Conservation (phyloP, 2,797 vertebrate species). For the Phalanger gymnotis region DNA sequence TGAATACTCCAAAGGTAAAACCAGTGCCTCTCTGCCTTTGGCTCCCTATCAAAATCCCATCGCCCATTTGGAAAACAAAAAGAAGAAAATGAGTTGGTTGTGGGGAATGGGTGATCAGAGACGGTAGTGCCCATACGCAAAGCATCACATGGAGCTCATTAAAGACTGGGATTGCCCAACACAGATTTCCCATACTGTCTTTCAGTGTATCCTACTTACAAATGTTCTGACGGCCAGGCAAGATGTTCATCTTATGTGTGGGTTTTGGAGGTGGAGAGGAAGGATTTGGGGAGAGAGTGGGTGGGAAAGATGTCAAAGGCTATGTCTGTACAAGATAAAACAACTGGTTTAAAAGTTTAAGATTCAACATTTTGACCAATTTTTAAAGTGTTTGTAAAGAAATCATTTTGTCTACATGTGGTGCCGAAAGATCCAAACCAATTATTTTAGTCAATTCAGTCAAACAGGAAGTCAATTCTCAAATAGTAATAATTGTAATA, state of each 20-base stretch:
- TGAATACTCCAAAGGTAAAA: conserved; percentile 39
- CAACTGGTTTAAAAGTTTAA: neutral
- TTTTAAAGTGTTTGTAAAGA: neutral
- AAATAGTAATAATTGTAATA: neutral
- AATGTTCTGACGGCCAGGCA: neutral
- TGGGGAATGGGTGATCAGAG: conserved; percentile 41
- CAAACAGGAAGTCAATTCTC: neutral
- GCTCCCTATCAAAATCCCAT: conserved; percentile 49
- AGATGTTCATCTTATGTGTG: neutral
- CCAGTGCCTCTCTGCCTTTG: neutral
- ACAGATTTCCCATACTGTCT: neutral
- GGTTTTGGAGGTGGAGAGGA: neutral
- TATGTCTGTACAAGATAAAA: neutral
- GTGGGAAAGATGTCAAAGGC: neutral
- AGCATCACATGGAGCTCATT: conserved; percentile 19
- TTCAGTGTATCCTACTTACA: neutral
- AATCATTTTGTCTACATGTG: neutral
- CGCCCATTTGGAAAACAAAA: neutral
- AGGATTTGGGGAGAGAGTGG: neutral
- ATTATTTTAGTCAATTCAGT: neutral
- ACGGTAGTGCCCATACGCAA: conserved; percentile 30
- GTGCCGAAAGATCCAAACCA: neutral
- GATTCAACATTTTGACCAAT: neutral
- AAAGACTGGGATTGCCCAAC: neutral
- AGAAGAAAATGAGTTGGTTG: conserved; percentile 10